phyloP scores from a whole-genome alignment of 2,113 vertebrate genomes.

The Tachuris rubrigastra region DNA sequence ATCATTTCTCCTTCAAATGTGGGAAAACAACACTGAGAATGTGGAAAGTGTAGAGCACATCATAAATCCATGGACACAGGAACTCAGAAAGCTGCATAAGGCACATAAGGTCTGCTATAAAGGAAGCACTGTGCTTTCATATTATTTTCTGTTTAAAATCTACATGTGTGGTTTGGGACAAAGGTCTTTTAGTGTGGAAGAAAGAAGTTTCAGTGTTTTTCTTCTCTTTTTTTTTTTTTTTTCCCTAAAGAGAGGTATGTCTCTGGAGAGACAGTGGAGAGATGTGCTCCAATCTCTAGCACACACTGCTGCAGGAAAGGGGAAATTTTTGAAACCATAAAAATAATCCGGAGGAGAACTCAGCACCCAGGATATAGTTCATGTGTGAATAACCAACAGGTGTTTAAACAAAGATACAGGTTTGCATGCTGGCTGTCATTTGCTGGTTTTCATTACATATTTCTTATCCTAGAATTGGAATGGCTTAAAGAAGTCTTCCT shows the following conservation, averaged over 20 bases:
- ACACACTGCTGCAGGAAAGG: slow-evolving; percentile 8
- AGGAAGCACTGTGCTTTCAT: slow-evolving; percentile 80
- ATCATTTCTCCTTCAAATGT: slow-evolving; percentile 81
- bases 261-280: slow-evolving; percentile 63
- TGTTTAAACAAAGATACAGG: neutral
- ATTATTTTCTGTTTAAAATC: slow-evolving; percentile 79
- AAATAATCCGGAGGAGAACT: neutral
- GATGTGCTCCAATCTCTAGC: slow-evolving; percentile 39
- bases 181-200: slow-evolving; percentile 80
- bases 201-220: slow-evolving; percentile 77
- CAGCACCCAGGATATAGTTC: neutral
- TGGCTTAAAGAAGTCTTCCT: neutral
- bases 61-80: slow-evolving; percentile 81
- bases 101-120: slow-evolving; percentile 76
- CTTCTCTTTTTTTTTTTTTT: neutral
- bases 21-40: slow-evolving; percentile 77
- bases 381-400: slow-evolving; percentile 23
- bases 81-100: slow-evolving; percentile 74
- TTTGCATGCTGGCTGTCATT: neutral
- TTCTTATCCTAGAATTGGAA: neutral
- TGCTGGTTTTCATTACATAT: neutral
- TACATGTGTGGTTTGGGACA: slow-evolving; percentile 82
- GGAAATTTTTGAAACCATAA: neutral
- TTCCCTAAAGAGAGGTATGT: slow-evolving; percentile 33
- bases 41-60: slow-evolving; percentile 77